Evolutionary conservation across 2,113 vertebrate genomes (phyloP).

Genomic region (Chionodraco myersi): DNA sequence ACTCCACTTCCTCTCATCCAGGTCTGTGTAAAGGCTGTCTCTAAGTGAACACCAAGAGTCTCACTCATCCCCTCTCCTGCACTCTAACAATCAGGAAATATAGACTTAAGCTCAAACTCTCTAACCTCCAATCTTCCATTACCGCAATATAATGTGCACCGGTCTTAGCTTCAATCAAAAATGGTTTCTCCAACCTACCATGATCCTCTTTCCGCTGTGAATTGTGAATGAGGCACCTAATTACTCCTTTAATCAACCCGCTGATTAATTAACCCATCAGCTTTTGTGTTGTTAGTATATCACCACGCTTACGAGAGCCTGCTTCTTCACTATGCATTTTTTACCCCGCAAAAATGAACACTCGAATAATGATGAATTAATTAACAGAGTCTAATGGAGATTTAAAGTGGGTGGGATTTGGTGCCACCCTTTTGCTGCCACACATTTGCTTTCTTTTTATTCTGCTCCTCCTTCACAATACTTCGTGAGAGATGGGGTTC

Average conservation of each 20-base stretch:
- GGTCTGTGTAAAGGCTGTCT: constrained; percentile 38
- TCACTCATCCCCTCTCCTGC: constrained; percentile 13
- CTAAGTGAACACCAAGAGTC: constrained; percentile 31
- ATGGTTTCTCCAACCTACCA: constrained; percentile 62
- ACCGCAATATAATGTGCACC: constrained; percentile 42
- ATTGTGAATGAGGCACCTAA: constrained; percentile 75
- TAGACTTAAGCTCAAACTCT: constrained; percentile 8
- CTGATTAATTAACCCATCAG: constrained; percentile 79
- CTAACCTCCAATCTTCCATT: constrained; percentile 59
- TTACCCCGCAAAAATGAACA: constrained; percentile 66
- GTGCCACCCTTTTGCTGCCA: constrained; percentile 72
- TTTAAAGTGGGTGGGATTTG: constrained; percentile 81
- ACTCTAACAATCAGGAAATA: constrained; percentile 17
- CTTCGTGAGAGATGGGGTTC: constrained; percentile 39
- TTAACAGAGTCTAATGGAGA: constrained; percentile 78
- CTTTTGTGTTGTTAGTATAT: constrained; percentile 78
- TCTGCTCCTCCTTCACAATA: constrained; percentile 32
- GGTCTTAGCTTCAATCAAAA: constrained; percentile 56
- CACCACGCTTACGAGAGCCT: constrained; percentile 66
- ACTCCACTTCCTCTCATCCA: constrained; percentile 43
- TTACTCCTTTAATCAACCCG: constrained; percentile 77
- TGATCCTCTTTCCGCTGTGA: constrained; percentile 55
- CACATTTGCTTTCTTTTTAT: constrained; percentile 57
- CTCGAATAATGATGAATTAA: constrained; percentile 82
- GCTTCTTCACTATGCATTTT: constrained; percentile 67